A percentile compares a stretch with the other conserved stretches of the same genome.
phyloP scores from a whole-genome alignment of 2,888 invertebrate species.

The Cataglyphis cursor region DNA sequence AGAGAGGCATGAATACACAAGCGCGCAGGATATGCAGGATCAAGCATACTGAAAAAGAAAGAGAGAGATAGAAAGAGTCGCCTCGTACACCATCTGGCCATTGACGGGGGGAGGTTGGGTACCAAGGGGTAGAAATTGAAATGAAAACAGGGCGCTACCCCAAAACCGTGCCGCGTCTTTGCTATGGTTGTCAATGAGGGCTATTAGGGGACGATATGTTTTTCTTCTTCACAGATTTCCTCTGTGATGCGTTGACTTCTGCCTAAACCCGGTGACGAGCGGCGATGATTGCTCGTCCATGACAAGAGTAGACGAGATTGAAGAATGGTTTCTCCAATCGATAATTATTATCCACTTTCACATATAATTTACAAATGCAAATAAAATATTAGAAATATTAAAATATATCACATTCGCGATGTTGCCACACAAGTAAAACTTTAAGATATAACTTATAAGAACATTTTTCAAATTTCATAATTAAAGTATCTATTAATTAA shows the following conservation, averaged over 20 bases:
- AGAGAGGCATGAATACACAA: constrained; percentile 60
- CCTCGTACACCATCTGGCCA: constrained; percentile 83
- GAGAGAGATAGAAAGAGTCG: constrained; percentile 56
- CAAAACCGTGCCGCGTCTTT: constrained; percentile 69
- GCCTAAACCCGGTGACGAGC: constrained; percentile 43
- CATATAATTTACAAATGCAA: not conserved
- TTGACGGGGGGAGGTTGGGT: constrained; percentile 65
- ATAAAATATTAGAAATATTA: not conserved
- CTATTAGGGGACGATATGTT: constrained; percentile 87
- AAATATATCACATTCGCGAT: not conserved
- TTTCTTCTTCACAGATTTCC: constrained; percentile 84
- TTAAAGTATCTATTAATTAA: not conserved
- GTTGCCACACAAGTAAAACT: not conserved
- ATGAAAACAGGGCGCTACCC: constrained; percentile 84
- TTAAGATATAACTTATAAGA: not conserved
- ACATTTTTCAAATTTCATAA: not conserved
- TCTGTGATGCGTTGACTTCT: constrained; percentile 68
- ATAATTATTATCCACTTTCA: not conserved
- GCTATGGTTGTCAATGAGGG: constrained; percentile 85
- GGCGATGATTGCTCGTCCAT: constrained; percentile 46
- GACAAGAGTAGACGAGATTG: not conserved
- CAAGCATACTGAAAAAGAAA: constrained; percentile 42
- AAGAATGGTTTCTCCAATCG: not conserved
- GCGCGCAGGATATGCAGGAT: constrained; percentile 31
- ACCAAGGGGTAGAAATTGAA: constrained; percentile 85